phyloP scores from a whole-genome alignment of 2,113 vertebrate genomes.

The Noturus placidus region DNA sequence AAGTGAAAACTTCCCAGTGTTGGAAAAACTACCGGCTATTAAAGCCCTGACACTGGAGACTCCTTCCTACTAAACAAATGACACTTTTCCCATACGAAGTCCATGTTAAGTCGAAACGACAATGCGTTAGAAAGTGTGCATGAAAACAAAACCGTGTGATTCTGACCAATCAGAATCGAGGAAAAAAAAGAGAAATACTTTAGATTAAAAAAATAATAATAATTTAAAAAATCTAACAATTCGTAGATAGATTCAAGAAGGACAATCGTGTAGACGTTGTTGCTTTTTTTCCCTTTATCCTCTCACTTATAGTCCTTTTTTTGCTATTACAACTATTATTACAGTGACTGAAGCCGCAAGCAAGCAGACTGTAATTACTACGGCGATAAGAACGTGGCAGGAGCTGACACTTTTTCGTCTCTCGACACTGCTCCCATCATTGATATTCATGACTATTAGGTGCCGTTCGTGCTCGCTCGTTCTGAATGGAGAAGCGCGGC shows the following conservation, averaged over 20 bases:
- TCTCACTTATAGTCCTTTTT: neutral
- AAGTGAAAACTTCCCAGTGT: neutral
- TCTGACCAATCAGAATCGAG: neutral
- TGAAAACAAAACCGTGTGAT: too few relatives aligned
- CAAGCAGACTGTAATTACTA: conserved; percentile 41
- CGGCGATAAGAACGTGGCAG: conserved; percentile 31
- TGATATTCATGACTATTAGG: conserved; percentile 59
- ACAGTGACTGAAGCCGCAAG: conserved; percentile 26
- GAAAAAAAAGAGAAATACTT: neutral
- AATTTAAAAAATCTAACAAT: neutral
- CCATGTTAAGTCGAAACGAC: neutral
- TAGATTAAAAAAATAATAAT: neutral
- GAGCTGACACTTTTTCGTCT: conserved; percentile 40
- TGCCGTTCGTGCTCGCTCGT: conserved; percentile 56
- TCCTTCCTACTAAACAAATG: neutral
- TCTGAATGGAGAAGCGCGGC: conserved; percentile 66
- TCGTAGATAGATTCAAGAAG: neutral
- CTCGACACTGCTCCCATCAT: conserved; percentile 34
- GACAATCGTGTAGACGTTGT: neutral
- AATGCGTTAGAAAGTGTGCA: neutral
- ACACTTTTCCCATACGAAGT: neutral
- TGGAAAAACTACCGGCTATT: neutral
- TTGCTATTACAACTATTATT: conserved; percentile 11
- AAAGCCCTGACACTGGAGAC: neutral
- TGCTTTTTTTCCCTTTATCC: neutral